A percentile compares a stretch with the other conserved stretches of the same genome.
phyloP scores from a whole-genome alignment of 2,113 vertebrate species.

The Chauna torquata region DNA sequence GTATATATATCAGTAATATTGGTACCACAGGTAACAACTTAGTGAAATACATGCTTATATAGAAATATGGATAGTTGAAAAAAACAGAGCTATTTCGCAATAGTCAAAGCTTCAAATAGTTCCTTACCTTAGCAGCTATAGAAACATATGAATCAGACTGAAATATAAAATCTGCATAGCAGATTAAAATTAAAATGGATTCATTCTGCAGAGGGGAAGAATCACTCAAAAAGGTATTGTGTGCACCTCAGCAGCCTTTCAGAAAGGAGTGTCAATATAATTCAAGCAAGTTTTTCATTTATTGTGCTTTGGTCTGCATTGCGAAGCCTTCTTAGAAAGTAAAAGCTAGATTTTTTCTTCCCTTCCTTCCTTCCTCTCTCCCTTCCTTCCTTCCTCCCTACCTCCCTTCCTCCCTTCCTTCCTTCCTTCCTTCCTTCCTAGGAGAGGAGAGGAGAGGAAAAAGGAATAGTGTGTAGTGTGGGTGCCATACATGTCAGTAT shows the following conservation, averaged over 20 bases:
- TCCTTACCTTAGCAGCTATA: neutral
- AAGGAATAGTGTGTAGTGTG: too few relatives aligned
- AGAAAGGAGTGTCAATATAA: neutral
- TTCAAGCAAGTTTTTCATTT: neutral
- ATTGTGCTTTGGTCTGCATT: neutral
- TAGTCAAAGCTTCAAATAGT: neutral
- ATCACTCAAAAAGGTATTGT: neutral
- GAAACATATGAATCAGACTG: neutral
- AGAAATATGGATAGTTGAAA: neutral
- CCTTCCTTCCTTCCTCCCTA: too few relatives aligned
- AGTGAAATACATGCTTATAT: neutral
- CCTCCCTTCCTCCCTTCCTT: too few relatives aligned
- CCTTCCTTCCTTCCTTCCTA: too few relatives aligned
- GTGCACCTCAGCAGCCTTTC: neutral
- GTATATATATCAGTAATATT: neutral
- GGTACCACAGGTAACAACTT: accelerated
- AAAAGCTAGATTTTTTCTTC: neutral
- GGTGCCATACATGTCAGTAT: accelerated
- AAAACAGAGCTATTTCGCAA: neutral
- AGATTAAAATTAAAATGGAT: neutral
- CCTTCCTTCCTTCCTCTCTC: too few relatives aligned
- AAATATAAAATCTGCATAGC: neutral
- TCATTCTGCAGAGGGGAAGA: neutral
- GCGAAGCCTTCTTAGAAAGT: neutral
- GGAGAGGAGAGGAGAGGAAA: too few relatives aligned